A percentile compares a stretch with the other conserved stretches of the same genome.
phyloP scores from a whole-genome alignment of 2,888 invertebrate species.

The Phlogophora meticulosa region DNA sequence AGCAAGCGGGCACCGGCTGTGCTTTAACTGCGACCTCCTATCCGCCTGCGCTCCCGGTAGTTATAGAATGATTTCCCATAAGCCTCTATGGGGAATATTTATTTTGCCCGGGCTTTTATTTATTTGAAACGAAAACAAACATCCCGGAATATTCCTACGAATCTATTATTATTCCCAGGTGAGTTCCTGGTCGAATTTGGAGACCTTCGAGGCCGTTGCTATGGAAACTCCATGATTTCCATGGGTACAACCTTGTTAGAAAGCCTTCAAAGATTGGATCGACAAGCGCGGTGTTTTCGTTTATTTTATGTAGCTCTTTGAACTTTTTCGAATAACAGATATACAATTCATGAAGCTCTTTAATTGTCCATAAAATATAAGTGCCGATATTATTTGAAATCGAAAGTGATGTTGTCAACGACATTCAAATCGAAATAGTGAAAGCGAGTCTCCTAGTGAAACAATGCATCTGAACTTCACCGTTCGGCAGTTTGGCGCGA shows the following conservation, averaged over 20 bases:
- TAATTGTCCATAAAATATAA: neutral
- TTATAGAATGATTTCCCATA: slow-evolving; percentile 42
- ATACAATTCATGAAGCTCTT: neutral
- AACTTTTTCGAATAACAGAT: too few species aligned
- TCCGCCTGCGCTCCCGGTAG: slow-evolving; percentile 38
- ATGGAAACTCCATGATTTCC: slow-evolving; percentile 42
- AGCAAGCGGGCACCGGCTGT: slow-evolving; percentile 1
- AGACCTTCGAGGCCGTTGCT: slow-evolving; percentile 36
- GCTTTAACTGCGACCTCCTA: slow-evolving; percentile 18
- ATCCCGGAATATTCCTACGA: neutral
- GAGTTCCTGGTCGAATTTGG: slow-evolving; percentile 6
- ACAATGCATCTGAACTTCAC: slow-evolving; percentile 28
- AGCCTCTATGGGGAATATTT: slow-evolving; percentile 32
- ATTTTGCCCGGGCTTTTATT: neutral
- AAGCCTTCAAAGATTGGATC: slow-evolving; percentile 34
- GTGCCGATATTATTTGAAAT: neutral
- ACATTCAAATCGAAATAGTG: neutral
- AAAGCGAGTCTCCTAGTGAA: slow-evolving; percentile 1
- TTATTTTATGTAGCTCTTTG: neutral
- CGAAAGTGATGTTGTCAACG: neutral
- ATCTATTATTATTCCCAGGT: slow-evolving; percentile 10
- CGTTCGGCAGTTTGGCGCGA: neutral
- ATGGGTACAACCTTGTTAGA: slow-evolving; percentile 39
- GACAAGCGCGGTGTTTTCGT: neutral
- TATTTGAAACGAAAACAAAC: neutral